Evolutionary conservation across 2,888 invertebrate genomes (phyloP), one percentile per base, ranked within the genome.

Genomic region (Eupithecia insigniata): DNA sequence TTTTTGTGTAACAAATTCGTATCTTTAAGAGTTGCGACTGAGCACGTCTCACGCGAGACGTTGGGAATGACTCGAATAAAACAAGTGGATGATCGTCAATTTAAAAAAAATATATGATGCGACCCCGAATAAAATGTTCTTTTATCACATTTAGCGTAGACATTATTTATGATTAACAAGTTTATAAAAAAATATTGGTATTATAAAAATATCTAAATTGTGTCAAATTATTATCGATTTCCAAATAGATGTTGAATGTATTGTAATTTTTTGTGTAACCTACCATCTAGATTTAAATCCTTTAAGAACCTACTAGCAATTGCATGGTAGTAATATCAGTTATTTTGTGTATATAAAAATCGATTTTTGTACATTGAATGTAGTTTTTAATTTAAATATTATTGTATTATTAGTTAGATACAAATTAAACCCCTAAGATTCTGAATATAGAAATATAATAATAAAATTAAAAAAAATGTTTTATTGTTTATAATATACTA

Each of bases 381-480:
- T 93, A 93, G 91, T 84, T 87, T 90, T 89, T 92, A 91, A 91
- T 92, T 93, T 93, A 91, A 92, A 87, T 89, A 89, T 90, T 88
- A 84, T 85, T 85, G 80, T 84, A 76, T 76, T 84, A 76, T 82
- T 89, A 90, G 86, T 88, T 92, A 92, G 90, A 86, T 87, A 93
- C 91, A 92, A 93, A 93, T 89, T 92, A 90, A 90, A 90, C 84
- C 83, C 87, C 86, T 92, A 93, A 93, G 93, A 90, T 89, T 89
- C 89, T 88, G 89, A 92, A 92, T 92, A 93, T 92, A 93, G 91
- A 89, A 85, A 86, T 89, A 90, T 87, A 66, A 89, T 64, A 64
- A 22, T 89, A 87, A 51, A 55, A 88, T 84, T 79, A 66, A 83
- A 80, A 67, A 76, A 62, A 78, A 74, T 75, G 79, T 79, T 84